phyloP scores from a whole-genome alignment of 1,140 invertebrate genomes.

The Caenorhabditis latens region DNA sequence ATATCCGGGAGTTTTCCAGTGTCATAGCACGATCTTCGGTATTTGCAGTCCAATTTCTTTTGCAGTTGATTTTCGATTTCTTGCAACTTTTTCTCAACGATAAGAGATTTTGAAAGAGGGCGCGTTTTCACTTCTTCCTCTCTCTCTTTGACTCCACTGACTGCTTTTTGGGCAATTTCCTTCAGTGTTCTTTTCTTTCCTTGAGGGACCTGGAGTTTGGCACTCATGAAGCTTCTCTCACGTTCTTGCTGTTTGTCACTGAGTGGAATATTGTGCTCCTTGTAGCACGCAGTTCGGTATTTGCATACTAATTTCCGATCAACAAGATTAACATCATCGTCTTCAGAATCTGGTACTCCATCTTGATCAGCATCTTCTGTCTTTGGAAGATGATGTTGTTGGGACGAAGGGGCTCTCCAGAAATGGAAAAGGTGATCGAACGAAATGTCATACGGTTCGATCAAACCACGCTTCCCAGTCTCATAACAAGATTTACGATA shows the following conservation, averaged over 20 bases:
- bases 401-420: slow-evolving; percentile 27
- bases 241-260: slow-evolving; percentile 63
- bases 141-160: slow-evolving; percentile 61
- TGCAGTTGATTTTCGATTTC: slow-evolving; percentile 63
- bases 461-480: slow-evolving; percentile 48
- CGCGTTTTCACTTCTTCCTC: slow-evolving; percentile 58
- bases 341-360: slow-evolving; percentile 55
- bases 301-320: slow-evolving; percentile 69
- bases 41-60: slow-evolving; percentile 69
- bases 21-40: slow-evolving; percentile 68
- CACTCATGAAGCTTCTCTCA: slow-evolving; percentile 58
- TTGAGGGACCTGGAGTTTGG: slow-evolving; percentile 7
- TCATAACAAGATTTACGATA: slow-evolving; percentile 64
- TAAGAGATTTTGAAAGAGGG: slow-evolving; percentile 35
- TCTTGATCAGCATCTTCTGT: slow-evolving; percentile 57
- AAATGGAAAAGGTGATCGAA: slow-evolving; percentile 43
- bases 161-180: slow-evolving; percentile 67
- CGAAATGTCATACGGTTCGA: slow-evolving; percentile 48
- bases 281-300: slow-evolving; percentile 70
- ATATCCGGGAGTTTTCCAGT: slow-evolving; percentile 63
- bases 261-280: slow-evolving; percentile 65
- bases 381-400: slow-evolving; percentile 30
- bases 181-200: slow-evolving; percentile 66
- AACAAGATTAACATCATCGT: slow-evolving; percentile 54
- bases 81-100: slow-evolving; percentile 64